Evolutionary conservation across 2,113 vertebrate genomes (phyloP), one percentile per base, ranked within the genome.

Genomic region (Psittacus erithacus): DNA sequence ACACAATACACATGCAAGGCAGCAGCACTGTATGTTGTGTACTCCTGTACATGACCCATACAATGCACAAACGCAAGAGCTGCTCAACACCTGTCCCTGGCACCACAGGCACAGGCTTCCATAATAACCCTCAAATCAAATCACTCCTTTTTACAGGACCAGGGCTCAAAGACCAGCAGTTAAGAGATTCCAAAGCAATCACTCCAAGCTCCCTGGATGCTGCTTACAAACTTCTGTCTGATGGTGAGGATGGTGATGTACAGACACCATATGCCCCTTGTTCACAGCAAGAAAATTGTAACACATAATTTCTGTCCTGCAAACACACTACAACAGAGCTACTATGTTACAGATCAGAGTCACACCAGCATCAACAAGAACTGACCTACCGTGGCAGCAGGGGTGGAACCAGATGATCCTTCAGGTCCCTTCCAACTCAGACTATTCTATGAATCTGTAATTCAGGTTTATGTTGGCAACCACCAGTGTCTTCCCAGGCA

Each of bases 261-360:
- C 3, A 50, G 50, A 38, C 15, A 38, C 27, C 33, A 10, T 13
- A 35, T 8, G 53, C 17, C 7, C 25, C 5, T 16, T 4, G 1
- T 33, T 27, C 27, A 33, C 6, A 2, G 38, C 46, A 31, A 9
- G 20, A 22, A 38, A 59, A 31, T 15, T 23, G 12, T 20, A 20
- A 33, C 9, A 52, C 2, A 1, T 18, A 9, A 31, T 25, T 38
- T 35, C 43, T 47, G 38, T 33, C 39, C 52, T 44, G 53, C 39
- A 38, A 46, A 38, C 17, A 35, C 50, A 14, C 50, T 14, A 33
- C 14, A 24, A 11, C 17, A 35, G 24, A 59, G 23, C n/a, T 20
- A 28, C 4, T 9, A 11, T 1, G 1, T 23, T 39, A 47, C 14
- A 27, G n/a, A 53, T 7, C 1, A 3, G 7, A 33, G 38, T 5